Evolutionary conservation across 2,888 invertebrate genomes (phyloP), one percentile per base, ranked within the genome.

Genomic region (Choreutis nemorana): DNA sequence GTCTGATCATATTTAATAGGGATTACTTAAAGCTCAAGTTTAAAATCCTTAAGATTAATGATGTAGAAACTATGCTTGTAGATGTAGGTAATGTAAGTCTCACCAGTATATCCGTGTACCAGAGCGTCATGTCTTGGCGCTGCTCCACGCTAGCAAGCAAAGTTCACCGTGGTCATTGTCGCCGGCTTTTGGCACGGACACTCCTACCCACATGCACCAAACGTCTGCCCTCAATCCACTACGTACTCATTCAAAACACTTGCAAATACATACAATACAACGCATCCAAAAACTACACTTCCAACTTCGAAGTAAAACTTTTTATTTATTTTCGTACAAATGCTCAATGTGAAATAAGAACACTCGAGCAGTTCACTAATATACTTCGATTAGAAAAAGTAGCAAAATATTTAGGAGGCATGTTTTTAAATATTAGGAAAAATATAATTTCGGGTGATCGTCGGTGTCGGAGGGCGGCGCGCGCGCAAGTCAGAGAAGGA

Each of bases 21-120:
- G n/a, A n/a, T n/a, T n/a, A n/a, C n/a, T n/a, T n/a, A n/a, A n/a
- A n/a, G n/a, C n/a, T n/a, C n/a, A n/a, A n/a, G n/a, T n/a, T n/a
- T n/a, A n/a, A n/a, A n/a, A n/a, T n/a, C n/a, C n/a, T n/a, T n/a
- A 21, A 5, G 10, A 21, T 21, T 21, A 2, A 8, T 10, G 23
- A 8, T 23, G 10, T 23, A 23, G 23, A 23, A 23, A 23, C 23
- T 0, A 7, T 23, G 23, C 13, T 12, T 23, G 25, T 32, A 31
- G 25, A 23, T 23, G 31, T 22, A 29, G 26, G 26, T 23, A 35
- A 36, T 40, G 35, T 44, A 45, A 52, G 45, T 55, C 75, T 78
- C 59, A 78, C 78, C 78, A 75, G 52, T 65, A 77, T 57, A 53
- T 78, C 70, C 41, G 75, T 75, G 60, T 78, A 78, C 78, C 78